phyloP scores from a whole-genome alignment of 2,113 vertebrate genomes.

The Pterocles gutturalis region DNA sequence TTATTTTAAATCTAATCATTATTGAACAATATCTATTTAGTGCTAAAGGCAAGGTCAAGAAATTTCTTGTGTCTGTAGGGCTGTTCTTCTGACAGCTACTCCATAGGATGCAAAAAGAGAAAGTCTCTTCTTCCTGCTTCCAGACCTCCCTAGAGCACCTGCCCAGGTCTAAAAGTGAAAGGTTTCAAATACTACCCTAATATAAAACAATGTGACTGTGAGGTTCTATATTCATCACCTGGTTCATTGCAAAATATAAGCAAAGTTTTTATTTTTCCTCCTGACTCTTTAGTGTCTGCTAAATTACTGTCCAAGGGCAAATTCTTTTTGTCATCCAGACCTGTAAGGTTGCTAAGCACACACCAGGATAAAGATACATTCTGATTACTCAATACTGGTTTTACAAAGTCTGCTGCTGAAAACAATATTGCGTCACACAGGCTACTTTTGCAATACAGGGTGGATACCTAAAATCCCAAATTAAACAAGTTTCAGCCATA shows the following conservation, averaged over 20 bases:
- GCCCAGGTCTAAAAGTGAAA: background rate
- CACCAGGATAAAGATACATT: conserved; percentile 61
- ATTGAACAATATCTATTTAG: background rate
- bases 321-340: conserved; percentile 47
- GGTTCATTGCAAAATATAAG: conserved; percentile 2
- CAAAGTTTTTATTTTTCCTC: background rate
- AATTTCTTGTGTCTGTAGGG: background rate
- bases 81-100: background rate
- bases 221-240: background rate
- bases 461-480: conserved; percentile 63
- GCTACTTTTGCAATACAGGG: conserved; percentile 73
- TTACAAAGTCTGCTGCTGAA: conserved; percentile 67
- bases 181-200: background rate
- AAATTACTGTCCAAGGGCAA: conserved; percentile 62
- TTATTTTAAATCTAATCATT: background rate
- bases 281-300: conserved; percentile 19
- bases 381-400: conserved; percentile 75
- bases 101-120: background rate
- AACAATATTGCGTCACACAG: conserved; percentile 68
- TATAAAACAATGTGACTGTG: background rate
- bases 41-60: background rate
- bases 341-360: conserved; percentile 67
- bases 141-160: background rate
- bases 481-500: conserved; percentile 61
- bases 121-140: background rate